Conservation (phyloP, 2,888 invertebrate genomes). For the Andricus curvator region DNA sequence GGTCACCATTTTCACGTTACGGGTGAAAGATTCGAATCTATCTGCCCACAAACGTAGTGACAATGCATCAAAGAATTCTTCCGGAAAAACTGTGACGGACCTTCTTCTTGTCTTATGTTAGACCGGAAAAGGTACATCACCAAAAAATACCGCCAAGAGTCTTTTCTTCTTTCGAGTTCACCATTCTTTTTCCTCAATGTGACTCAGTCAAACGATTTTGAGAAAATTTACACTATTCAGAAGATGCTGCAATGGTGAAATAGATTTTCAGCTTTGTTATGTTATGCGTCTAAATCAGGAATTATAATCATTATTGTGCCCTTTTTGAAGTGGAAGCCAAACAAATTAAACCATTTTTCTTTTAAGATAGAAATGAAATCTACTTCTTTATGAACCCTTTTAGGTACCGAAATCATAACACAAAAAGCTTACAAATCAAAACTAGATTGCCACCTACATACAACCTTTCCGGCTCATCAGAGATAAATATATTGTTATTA, state of each 20-base stretch:
- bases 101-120: conserved; percentile 42
- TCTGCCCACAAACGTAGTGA: conserved; percentile 49
- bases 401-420: too few relatives aligned
- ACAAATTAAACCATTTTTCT: too few relatives aligned
- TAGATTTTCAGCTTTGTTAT: not conserved
- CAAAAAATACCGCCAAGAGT: conserved; percentile 10
- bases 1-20: conserved; percentile 48
- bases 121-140: conserved; percentile 34
- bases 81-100: conserved; percentile 48
- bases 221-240: not conserved
- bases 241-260: not conserved
- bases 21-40: conserved; percentile 31
- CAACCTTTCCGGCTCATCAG: too few relatives aligned
- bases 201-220: not conserved
- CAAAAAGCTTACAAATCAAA: too few relatives aligned
- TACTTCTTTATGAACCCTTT: too few relatives aligned
- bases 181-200: not conserved
- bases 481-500: too few relatives aligned
- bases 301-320: too few relatives aligned
- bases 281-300: too few relatives aligned
- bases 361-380: too few relatives aligned
- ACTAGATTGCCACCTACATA: too few relatives aligned
- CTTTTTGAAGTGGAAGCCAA: too few relatives aligned
- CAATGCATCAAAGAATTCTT: conserved; percentile 53
- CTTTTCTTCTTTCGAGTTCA: conserved; percentile 6